These are phyloP conservation scores for Polietes domitor DNA, from an alignment of 2,888 invertebrate species.

Conservation along the genomic window DNA sequence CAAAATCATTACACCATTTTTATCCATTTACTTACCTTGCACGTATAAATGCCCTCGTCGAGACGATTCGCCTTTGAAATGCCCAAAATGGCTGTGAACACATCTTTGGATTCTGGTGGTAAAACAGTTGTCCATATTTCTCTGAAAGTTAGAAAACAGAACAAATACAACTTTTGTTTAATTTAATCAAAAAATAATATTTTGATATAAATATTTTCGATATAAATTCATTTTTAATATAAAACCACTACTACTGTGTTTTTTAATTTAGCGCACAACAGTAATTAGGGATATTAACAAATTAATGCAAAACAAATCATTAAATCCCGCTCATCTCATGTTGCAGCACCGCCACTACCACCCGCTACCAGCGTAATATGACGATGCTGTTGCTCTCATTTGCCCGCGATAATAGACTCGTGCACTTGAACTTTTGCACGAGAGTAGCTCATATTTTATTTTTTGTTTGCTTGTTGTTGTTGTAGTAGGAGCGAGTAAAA, in stretches of 20 bases:
- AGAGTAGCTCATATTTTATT: too few relatives aligned
- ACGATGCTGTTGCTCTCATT: background rate
- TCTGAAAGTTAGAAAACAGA: slow-evolving; percentile 79
- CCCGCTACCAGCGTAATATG: background rate
- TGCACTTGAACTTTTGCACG: slow-evolving; percentile 56
- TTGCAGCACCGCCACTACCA: background rate
- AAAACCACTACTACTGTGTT: too few relatives aligned
- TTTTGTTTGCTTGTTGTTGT: background rate
- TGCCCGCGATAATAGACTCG: slow-evolving; percentile 21
- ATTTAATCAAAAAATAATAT: background rate
- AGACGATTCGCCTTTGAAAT: slow-evolving; percentile 86
- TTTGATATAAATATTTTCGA: background rate
- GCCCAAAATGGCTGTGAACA: slow-evolving; percentile 86
- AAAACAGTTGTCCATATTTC: slow-evolving; percentile 86
- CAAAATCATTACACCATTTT: too few relatives aligned
- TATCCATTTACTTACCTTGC: slow-evolving; percentile 82
- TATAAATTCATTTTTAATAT: too few relatives aligned
- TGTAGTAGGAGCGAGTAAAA: background rate
- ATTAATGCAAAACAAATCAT: slow-evolving; percentile 3
- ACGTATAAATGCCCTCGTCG: slow-evolving; percentile 91
- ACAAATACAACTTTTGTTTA: background rate
- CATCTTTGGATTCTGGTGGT: slow-evolving; percentile 79
- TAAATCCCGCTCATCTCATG: background rate
- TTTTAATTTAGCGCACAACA: background rate
- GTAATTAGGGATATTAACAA: slow-evolving; percentile 25